Base-by-base conservation (phyloP, 2,888 invertebrate species). In the Leptogaster cylindrica region DNA sequence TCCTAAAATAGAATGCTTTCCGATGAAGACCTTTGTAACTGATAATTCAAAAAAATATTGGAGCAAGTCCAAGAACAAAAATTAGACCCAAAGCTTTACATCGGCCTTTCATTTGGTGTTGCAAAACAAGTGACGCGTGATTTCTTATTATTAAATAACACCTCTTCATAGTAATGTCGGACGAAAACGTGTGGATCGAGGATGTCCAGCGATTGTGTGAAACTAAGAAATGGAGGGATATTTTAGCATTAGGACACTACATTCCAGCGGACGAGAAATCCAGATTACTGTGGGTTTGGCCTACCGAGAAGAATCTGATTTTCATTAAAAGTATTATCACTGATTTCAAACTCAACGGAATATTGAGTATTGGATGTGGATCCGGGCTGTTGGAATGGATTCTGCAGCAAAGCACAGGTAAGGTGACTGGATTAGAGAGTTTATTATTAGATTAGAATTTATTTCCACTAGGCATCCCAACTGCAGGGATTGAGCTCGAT, bases 331-430 rank as follows among this genome's bases (percentile, higher is more conserved):
- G 78, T 3, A 75, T 82, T 51, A 74, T 89, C 58, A 68, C 72
- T 14, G 76, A 82, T 31, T 75, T 84, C 14, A 71, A 80, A 3
- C 81, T 87, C 71, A 75, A 78, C 4, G 82, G 81, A 23, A 78
- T 92, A 36, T 77, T 88, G 66, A 92, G 92, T 72, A 80, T 93
- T 31, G 92, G 92, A 1, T 92, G 92, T 77, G 92, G 93, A 10
- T 88, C 88, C 71, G 92, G 92, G 0, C 80, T 93, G n/a, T 81
- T 93, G 27, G 93, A 93, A 78, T 92, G 92, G 92, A 85, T 92
- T 71, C 80, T 93, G 50, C 81, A 81, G 44, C 81, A 86, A 77
- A 85, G 86, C 73, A 85, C 86, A 73, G 87, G 91, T 90, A 79
- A 71, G 12, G 8, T 3, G 48, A 31, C 2, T 4, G 10, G 10